Percentiles rank a stretch among this genome's conserved stretches.
Conservation (phyloP, 2,797 vertebrate species). For the Centropyge bicolor region DNA sequence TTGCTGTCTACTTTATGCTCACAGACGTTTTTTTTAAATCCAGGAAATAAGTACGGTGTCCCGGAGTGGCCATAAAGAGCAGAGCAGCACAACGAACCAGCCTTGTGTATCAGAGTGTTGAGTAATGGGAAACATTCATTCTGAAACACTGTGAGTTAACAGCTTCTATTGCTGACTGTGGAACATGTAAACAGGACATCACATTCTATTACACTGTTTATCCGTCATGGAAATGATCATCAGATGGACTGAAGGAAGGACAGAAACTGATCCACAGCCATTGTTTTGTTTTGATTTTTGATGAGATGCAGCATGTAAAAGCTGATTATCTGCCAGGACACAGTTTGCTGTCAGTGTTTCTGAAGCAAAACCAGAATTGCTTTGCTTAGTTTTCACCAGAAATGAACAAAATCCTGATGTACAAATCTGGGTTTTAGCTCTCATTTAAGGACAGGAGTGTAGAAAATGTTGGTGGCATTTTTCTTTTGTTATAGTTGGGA, state of each 20-base stretch:
- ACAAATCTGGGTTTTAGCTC: background rate
- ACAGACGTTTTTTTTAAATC: background rate
- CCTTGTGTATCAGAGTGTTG: too few relatives aligned
- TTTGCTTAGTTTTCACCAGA: background rate
- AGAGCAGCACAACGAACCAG: too few relatives aligned
- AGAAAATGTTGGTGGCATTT: constrained; percentile 28
- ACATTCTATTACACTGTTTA: background rate
- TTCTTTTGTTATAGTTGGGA: constrained; percentile 4
- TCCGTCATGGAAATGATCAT: background rate
- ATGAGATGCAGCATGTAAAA: background rate
- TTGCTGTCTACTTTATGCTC: background rate
- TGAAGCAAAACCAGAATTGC: background rate
- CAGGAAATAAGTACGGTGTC: background rate
- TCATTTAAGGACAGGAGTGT: constrained; percentile 20
- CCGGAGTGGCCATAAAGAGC: too few relatives aligned
- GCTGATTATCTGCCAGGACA: too few relatives aligned
- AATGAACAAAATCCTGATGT: background rate
- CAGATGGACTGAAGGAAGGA: background rate
- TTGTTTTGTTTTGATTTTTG: background rate
- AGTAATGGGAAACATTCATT: too few relatives aligned
- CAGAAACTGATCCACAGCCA: background rate
- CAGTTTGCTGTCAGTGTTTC: background rate
- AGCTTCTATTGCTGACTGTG: background rate
- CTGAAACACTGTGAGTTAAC: too few relatives aligned
- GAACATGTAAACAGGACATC: background rate